Base-by-base conservation (phyloP, 2,113 vertebrate species). In the Crotalus horridus region DNA sequence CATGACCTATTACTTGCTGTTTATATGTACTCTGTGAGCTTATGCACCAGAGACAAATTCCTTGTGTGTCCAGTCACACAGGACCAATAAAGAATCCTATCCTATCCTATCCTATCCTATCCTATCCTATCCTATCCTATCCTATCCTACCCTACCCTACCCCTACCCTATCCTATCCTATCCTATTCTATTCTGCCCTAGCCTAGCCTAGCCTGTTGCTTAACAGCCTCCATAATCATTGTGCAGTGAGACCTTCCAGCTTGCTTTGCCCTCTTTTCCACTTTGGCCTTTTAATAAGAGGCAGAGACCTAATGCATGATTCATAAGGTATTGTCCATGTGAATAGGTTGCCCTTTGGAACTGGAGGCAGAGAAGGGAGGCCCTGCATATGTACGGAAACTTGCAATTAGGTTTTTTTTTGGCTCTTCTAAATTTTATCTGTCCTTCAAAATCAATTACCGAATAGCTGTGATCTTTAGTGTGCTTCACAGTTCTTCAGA, bases 61-160 rank as follows among this genome's bases (percentile, higher is more conserved):
- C 48, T 51, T 51, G 48, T 51, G 48, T 51, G 0, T 51, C 48
- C 48, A 51, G 8, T 51, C 1, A 51, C 48, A 51, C 48, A 51
- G 48, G 48, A 51, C 48, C 48, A 51, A 51, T 51, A 51, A 51
- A 51, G 8, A 51, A 51, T 51, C 9, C 48, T 51, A 1, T 51
- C 9, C 48, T 51, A 1, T 51, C 9, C 48, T 51, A 8, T 51
- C 1, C 48, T 51, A 7, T 9, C 1, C 48, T 51, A 7, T 9
- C 1, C 48, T 51, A 7, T 1, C 1, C 8, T 51, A 7, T 1
- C 7, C 6, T 48, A 48, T 6, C 3, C 46, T 48, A 6, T 6
- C 3, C 46, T 48, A 6, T 48, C 3, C 46, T 48, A 48, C 1
- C 3, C 46, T 48, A 6, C 0, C 4, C 46, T 48, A 6, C 0